These are phyloP conservation scores for Misgurnus mizolepis DNA, from an alignment of 2,113 vertebrate genomes.

Conservation along the genomic window DNA sequence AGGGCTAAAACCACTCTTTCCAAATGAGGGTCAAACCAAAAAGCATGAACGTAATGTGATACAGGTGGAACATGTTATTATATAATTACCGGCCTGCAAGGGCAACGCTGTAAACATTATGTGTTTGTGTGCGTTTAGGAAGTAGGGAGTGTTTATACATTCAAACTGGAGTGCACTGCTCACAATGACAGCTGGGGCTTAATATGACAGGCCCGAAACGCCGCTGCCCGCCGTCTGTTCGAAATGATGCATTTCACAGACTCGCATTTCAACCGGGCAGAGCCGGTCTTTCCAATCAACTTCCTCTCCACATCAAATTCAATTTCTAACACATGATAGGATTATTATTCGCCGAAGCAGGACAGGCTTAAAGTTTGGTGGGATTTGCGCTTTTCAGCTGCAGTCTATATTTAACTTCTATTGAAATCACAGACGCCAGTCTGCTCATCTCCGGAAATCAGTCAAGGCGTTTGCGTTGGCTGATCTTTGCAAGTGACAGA, in stretches of 20 bases:
- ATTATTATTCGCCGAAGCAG: conserved; percentile 7
- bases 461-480: not conserved
- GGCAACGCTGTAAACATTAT: not conserved
- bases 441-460: conserved; percentile 16
- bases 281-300: conserved; percentile 15
- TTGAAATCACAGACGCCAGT: not conserved
- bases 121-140: conserved; percentile 27
- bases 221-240: conserved; percentile 33
- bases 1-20: not conserved
- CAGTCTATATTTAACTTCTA: conserved; percentile 34
- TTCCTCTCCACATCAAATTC: conserved; percentile 27
- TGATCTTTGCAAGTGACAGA: conserved; percentile 5
- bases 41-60: not conserved
- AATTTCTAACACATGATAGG: conserved; percentile 8
- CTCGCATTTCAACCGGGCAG: conserved; percentile 7
- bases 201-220: conserved; percentile 34
- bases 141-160: conserved; percentile 13
- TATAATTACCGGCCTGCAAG: not conserved
- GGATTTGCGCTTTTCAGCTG: not conserved
- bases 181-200: conserved; percentile 42
- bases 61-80: not conserved
- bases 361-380: not conserved
- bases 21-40: not conserved
- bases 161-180: conserved; percentile 21
- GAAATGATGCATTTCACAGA: conserved; percentile 36